These are phyloP conservation scores for Cephus sareptanus DNA, from an alignment of 2,888 invertebrate species.

Conservation along the genomic window DNA sequence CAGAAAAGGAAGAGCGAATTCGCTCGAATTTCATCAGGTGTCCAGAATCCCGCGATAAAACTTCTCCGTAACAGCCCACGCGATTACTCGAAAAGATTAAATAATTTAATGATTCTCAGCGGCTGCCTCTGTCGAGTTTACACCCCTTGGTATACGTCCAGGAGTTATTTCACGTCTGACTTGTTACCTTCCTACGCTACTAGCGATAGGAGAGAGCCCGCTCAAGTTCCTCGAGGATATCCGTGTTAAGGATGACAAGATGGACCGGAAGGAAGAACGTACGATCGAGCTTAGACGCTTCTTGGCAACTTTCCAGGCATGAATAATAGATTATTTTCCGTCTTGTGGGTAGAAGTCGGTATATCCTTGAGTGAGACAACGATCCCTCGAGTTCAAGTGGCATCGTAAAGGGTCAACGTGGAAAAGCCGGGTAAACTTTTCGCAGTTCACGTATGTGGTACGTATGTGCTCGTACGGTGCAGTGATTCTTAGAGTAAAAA, in stretches of 20 bases:
- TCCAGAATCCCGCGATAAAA: not conserved
- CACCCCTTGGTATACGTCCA: not conserved
- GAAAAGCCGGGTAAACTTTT: not conserved
- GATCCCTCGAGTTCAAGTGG: not conserved
- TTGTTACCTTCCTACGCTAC: not conserved
- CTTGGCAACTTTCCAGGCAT: slow-evolving; percentile 31
- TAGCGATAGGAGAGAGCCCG: not conserved
- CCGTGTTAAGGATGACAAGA: not conserved
- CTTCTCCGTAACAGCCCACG: not conserved
- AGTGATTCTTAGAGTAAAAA: not conserved
- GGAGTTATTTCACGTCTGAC: not conserved
- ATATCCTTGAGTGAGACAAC: not conserved
- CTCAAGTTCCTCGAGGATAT: not conserved
- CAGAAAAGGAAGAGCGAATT: not conserved
- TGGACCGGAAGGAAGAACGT: not conserved
- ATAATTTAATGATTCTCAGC: not conserved
- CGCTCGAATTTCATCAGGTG: not conserved
- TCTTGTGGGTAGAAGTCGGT: not conserved
- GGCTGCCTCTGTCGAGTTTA: too few species aligned
- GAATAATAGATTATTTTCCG: slow-evolving; percentile 34
- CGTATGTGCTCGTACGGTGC: not conserved
- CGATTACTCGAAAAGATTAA: not conserved
- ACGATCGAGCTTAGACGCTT: not conserved
- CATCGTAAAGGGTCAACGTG: not conserved
- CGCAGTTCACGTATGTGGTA: not conserved